Percentiles rank a stretch among this genome's conserved stretches.
Evolutionary conservation across 2,797 vertebrate genomes (phyloP).

Genomic region (Alcedo quadribrachys): DNA sequence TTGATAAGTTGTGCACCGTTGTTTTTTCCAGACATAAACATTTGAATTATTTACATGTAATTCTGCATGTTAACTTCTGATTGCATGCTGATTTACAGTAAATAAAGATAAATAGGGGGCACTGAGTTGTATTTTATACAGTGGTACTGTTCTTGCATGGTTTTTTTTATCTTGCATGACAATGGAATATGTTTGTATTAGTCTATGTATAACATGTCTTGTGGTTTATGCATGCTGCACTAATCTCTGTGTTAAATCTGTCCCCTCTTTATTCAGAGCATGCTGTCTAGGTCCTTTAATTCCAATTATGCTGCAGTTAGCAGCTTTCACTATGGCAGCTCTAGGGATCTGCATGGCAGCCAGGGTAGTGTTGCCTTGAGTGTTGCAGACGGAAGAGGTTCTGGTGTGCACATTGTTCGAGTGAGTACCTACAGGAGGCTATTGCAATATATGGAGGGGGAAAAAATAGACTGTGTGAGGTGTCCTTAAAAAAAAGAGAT

Average conservation of each 20-base stretch:
- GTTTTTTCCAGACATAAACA: constrained; percentile 26
- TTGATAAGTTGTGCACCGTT: not conserved
- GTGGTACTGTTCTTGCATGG: constrained; percentile 72
- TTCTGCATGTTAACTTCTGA: constrained; percentile 44
- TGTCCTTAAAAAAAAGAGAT: not conserved
- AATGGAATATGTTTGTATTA: constrained; percentile 64
- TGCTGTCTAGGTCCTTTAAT: constrained; percentile 98
- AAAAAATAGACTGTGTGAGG: constrained; percentile 14
- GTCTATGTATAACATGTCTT: constrained; percentile 76
- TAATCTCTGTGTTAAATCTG: constrained; percentile 86
- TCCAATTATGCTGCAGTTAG: constrained; percentile 90
- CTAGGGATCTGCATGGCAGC: constrained; percentile 96
- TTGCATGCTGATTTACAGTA: constrained; percentile 60
- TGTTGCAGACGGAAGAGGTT: constrained; percentile 89
- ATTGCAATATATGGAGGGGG: constrained; percentile 34
- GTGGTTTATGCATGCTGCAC: constrained; percentile 85
- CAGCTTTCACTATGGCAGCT: constrained; percentile 92
- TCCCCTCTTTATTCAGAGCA: constrained; percentile 91
- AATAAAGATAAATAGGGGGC: constrained; percentile 43
- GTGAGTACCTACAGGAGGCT: constrained; percentile 88
- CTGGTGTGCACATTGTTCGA: constrained; percentile 87
- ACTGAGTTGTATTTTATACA: constrained; percentile 36
- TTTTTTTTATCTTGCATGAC: constrained; percentile 70
- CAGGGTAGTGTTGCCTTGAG: constrained; percentile 93
- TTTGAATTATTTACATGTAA: constrained; percentile 69